These are phyloP conservation scores for Pantala flavescens DNA, from an alignment of 1,140 invertebrate species.

Conservation along the genomic window DNA sequence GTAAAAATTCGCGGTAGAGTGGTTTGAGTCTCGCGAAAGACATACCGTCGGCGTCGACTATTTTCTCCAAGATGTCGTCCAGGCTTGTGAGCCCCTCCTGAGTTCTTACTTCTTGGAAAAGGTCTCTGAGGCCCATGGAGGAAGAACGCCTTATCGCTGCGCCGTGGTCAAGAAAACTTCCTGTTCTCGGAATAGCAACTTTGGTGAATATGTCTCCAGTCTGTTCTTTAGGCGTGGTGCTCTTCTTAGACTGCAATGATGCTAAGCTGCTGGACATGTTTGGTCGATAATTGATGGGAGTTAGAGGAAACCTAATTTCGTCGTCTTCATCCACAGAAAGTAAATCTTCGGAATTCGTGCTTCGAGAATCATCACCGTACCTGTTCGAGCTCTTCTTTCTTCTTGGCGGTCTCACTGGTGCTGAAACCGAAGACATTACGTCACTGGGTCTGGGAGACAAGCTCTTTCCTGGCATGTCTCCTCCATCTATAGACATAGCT, in stretches of 20 bases:
- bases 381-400: constrained; percentile 32
- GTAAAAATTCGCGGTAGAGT: constrained; percentile 76
- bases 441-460: background rate
- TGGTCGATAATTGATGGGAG: background rate
- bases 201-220: constrained; percentile 66
- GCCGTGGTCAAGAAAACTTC: constrained; percentile 51
- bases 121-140: constrained; percentile 67
- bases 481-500: background rate
- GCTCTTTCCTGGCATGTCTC: background rate
- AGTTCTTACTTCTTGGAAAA: constrained; percentile 70
- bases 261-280: background rate
- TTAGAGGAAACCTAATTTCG: background rate
- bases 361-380: background rate
- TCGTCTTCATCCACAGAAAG: background rate
- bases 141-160: constrained; percentile 31
- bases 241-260: background rate
- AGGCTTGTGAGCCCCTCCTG: constrained; percentile 76
- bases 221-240: constrained; percentile 9
- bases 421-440: constrained; percentile 15
- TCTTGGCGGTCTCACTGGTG: constrained; percentile 35
- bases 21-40: constrained; percentile 84
- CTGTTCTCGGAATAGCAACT: constrained; percentile 68
- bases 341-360: background rate
- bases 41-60: constrained; percentile 83
- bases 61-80: constrained; percentile 76